These are phyloP conservation scores for Petrosia ficiformis DNA, from an alignment of 37 sponge, comb jelly and placozoan genomes.

Conservation along the genomic window DNA sequence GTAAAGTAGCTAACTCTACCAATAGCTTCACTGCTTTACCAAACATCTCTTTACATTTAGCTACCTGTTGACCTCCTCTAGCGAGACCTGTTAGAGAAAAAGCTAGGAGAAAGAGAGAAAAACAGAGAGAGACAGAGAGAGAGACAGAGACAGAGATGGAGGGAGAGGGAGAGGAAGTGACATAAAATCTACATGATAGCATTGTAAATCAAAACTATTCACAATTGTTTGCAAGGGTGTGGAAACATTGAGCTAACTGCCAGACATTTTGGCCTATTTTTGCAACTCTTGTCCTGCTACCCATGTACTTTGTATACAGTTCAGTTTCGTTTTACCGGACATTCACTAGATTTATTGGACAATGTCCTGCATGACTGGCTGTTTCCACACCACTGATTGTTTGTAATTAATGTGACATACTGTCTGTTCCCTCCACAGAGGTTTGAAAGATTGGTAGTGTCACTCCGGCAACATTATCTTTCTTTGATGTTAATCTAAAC, in stretches of 20 bases:
- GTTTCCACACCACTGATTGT: too few species aligned
- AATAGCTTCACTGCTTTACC: constrained; percentile 88
- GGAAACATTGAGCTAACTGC: too few species aligned
- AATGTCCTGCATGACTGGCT: too few species aligned
- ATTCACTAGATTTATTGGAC: too few species aligned
- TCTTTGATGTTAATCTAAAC: constrained; percentile 79
- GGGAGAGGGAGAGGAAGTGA: neutral
- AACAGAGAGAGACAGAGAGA: neutral
- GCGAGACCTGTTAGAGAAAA: constrained; percentile 88
- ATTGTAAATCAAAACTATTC: too few species aligned
- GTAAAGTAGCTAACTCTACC: constrained; percentile 92
- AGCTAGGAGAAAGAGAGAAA: constrained; percentile 34
- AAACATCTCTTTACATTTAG: constrained; percentile 91
- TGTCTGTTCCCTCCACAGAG: constrained; percentile 81
- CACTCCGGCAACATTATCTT: constrained; percentile 98
- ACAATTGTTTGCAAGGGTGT: too few species aligned
- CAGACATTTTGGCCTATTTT: too few species aligned
- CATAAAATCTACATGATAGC: neutral
- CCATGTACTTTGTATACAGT: too few species aligned
- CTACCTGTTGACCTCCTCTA: constrained; percentile 91
- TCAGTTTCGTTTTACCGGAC: too few species aligned
- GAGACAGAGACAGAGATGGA: neutral
- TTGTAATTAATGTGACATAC: constrained; percentile 41
- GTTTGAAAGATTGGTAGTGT: constrained; percentile 81
- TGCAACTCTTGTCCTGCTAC: too few species aligned